Conservation (phyloP, 1,140 invertebrate genomes). For the Cephus cinctus region DNA sequence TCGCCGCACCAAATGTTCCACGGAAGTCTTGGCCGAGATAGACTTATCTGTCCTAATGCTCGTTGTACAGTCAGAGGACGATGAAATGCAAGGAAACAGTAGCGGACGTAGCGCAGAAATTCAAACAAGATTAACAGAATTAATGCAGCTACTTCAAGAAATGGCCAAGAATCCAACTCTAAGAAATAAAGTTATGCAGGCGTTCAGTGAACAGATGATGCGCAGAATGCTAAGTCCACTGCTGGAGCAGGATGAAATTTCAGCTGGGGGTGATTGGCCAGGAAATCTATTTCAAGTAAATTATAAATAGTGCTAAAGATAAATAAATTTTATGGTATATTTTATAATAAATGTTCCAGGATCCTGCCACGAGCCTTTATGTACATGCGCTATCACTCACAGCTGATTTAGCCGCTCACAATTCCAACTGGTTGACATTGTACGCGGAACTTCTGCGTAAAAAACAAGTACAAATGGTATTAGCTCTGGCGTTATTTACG, state of each 20-base stretch:
- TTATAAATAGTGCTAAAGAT: constrained; percentile 1
- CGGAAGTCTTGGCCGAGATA: constrained; percentile 36
- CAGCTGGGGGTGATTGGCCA: constrained; percentile 25
- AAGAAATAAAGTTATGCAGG: constrained; percentile 38
- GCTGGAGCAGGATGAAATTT: constrained; percentile 24
- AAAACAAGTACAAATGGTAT: constrained; percentile 55
- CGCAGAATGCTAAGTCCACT: constrained; percentile 35
- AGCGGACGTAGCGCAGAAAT: constrained; percentile 26
- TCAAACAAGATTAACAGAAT: constrained; percentile 37
- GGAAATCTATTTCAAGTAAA: constrained; percentile 40
- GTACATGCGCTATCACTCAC: constrained; percentile 53
- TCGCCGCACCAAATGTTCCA: constrained; percentile 20
- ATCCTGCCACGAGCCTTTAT: constrained; percentile 48
- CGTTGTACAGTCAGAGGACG: constrained; percentile 28
- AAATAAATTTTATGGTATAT: background rate
- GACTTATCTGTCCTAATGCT: constrained; percentile 44
- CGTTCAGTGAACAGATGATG: constrained; percentile 43
- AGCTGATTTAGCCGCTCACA: constrained; percentile 48
- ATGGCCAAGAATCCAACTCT: constrained; percentile 45
- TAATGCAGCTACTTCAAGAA: constrained; percentile 55
- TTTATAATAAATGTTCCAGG: constrained; percentile 28
- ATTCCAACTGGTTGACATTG: constrained; percentile 51
- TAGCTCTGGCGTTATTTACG: constrained; percentile 56
- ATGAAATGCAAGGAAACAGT: constrained; percentile 25
- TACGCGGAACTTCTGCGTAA: constrained; percentile 51